Evolutionary conservation across 2,888 invertebrate species (phyloP).

Genomic region (Pollenia angustigena): DNA sequence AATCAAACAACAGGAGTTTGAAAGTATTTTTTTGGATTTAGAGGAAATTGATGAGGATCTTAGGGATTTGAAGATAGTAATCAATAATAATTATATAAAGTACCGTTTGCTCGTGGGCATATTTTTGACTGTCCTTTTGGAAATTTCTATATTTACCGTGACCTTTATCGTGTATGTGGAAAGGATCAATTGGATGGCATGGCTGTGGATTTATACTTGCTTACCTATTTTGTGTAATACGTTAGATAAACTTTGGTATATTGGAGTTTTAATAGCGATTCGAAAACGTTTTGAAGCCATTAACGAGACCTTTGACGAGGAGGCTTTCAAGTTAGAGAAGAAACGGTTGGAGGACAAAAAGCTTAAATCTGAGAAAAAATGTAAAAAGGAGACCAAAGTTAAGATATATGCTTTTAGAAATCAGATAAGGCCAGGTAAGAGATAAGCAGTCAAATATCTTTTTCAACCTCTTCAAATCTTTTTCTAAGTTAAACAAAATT

Average conservation of each 20-base stretch:
- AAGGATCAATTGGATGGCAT: constrained; percentile 76
- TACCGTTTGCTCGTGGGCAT: constrained; percentile 78
- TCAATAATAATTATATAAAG: constrained; percentile 78
- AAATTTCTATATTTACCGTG: constrained; percentile 77
- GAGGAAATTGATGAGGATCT: constrained; percentile 82
- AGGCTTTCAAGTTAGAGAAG: constrained; percentile 77
- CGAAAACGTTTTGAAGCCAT: constrained; percentile 81
- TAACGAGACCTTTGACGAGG: constrained; percentile 74
- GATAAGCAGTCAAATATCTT: not conserved
- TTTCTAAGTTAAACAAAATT: not conserved
- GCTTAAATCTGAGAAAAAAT: not conserved
- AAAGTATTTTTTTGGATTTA: constrained; percentile 80
- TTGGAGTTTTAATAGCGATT: constrained; percentile 80
- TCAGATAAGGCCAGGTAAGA: constrained; percentile 63
- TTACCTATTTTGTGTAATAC: constrained; percentile 81
- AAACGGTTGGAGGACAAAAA: constrained; percentile 59
- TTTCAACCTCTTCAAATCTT: not conserved
- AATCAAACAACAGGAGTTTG: constrained; percentile 80
- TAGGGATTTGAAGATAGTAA: constrained; percentile 77
- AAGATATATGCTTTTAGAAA: constrained; percentile 25
- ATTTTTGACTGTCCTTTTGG: constrained; percentile 76
- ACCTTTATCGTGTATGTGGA: constrained; percentile 78
- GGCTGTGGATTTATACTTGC: constrained; percentile 79
- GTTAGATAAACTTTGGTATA: constrained; percentile 83
- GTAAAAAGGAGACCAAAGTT: not conserved